Evolutionary conservation across 1,140 invertebrate genomes (phyloP), one percentile per base, ranked within the genome.

Genomic region (Diachasmimorpha longicaudata): DNA sequence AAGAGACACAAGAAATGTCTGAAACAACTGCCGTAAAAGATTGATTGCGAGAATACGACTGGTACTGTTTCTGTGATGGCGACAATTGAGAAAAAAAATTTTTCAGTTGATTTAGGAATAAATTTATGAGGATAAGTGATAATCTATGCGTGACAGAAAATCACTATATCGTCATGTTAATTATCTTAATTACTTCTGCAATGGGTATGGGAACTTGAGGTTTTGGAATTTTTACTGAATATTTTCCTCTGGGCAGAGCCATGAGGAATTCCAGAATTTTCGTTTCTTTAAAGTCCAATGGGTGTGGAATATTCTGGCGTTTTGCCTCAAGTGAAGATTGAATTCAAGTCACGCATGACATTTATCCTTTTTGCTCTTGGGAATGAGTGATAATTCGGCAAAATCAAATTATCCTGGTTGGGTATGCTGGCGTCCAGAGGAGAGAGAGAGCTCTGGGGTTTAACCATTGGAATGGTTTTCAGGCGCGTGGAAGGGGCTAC

Each of bases 351-450:
- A 78, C 77, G 77, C 70, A 36, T 74, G 48, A 66, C 77, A 73
- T 74, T 78, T 78, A 78, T 77, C 72, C 68, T 80, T 77, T 74
- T 75, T 78, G 31, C 48, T 31, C 23, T 31, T 11, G 63, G 42
- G 75, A 80, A 80, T 79, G 72, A 79, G 68, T 76, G 76, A 79
- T 81, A 80, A 80, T 79, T 80, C 69, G 48, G 21, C 6, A 55
- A 75, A 79, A 79, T 80, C 74, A 68, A 80, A 75, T 74, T 78
- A 74, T 72, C 58, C 70, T 25, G 16, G 63, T 39, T 31, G 55
- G 36, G 58, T 69, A 23, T 67, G 25, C 48, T 42, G 52, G 68
- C 23, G 23, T 31, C 63, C 25, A 58, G n/a, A 58, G 14, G 11
- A 66, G 14, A 66, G 14, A 66, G 63, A 31, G 31, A 31, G 31